phyloP scores from a whole-genome alignment of 2,888 invertebrate genomes.

The Pammene aurita region DNA sequence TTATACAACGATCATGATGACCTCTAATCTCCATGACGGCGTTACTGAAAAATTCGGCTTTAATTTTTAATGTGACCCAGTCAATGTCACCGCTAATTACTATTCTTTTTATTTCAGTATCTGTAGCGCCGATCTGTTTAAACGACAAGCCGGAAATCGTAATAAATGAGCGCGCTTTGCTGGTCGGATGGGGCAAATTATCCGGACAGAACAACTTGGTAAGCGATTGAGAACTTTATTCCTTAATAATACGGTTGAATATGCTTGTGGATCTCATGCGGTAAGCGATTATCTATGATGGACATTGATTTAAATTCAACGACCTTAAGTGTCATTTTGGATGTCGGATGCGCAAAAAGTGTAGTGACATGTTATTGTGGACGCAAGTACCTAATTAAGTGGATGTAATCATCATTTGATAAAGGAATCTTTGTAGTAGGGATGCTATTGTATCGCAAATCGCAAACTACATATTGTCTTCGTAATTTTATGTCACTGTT shows the following conservation, averaged over 20 bases:
- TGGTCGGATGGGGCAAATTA: slow-evolving; percentile 89
- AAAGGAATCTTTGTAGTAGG: background rate
- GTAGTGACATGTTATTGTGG: slow-evolving; percentile 6
- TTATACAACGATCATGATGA: no score
- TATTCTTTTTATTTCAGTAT: slow-evolving; percentile 83
- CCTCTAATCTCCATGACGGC: no score
- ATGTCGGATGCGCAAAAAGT: slow-evolving; percentile 18
- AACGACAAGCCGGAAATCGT: slow-evolving; percentile 89
- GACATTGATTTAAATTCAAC: slow-evolving; percentile 36
- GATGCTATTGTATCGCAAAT: background rate
- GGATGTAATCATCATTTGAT: background rate
- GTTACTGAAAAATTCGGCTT: background rate
- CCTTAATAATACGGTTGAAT: background rate
- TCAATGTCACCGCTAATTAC: slow-evolving; percentile 44
- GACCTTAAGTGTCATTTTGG: slow-evolving; percentile 33
- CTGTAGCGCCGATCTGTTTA: slow-evolving; percentile 89
- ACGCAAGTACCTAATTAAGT: background rate
- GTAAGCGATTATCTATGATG: slow-evolving; percentile 30
- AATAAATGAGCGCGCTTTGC: slow-evolving; percentile 81
- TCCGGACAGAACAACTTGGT: slow-evolving; percentile 82
- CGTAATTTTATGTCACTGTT: background rate
- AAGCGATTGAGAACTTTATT: slow-evolving; percentile 46
- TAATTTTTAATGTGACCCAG: slow-evolving; percentile 17
- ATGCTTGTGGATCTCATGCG: no score
- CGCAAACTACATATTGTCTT: background rate